These are phyloP conservation scores for Heteromyza rotundicornis DNA, from an alignment of 2,888 invertebrate species.

Conservation along the genomic window DNA sequence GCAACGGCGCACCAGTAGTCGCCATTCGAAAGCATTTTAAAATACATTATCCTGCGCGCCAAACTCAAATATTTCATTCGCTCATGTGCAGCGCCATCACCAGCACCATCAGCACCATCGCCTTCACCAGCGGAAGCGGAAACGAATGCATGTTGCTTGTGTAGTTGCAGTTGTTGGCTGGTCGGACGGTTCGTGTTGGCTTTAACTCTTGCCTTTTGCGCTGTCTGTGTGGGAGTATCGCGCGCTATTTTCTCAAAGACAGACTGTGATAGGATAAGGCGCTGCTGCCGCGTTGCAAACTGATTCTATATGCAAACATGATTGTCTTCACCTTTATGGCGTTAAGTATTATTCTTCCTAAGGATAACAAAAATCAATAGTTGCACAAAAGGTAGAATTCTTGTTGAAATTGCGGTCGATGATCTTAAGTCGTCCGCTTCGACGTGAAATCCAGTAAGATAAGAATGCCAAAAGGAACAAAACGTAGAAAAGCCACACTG, in stretches of 20 bases:
- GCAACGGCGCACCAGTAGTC: neutral
- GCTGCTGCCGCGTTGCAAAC: conserved; percentile 10
- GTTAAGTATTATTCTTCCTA: conserved; percentile 12
- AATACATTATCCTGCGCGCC: conserved; percentile 39
- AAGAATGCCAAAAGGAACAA: neutral
- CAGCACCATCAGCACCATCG: neutral
- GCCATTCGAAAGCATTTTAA: conserved; percentile 32
- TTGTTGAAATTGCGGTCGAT: conserved; percentile 11
- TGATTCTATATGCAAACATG: conserved; percentile 20
- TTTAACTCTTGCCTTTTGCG: neutral
- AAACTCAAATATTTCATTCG: conserved; percentile 41
- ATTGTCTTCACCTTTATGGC: conserved; percentile 21
- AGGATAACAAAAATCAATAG: conserved; percentile 3
- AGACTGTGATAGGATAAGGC: too few relatives aligned
- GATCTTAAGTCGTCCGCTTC: neutral
- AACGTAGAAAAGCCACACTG: neutral
- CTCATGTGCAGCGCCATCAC: conserved; percentile 19
- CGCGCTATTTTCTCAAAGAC: too few relatives aligned
- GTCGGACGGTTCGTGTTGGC: conserved; percentile 3
- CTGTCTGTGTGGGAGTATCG: neutral
- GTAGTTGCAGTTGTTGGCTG: conserved; percentile 18
- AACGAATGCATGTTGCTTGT: conserved; percentile 40
- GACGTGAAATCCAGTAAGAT: neutral
- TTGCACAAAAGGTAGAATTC: neutral
- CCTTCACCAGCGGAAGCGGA: conserved; percentile 35